phyloP scores from a whole-genome alignment of 1,140 invertebrate genomes.

The Meloidogyne floridensis region DNA sequence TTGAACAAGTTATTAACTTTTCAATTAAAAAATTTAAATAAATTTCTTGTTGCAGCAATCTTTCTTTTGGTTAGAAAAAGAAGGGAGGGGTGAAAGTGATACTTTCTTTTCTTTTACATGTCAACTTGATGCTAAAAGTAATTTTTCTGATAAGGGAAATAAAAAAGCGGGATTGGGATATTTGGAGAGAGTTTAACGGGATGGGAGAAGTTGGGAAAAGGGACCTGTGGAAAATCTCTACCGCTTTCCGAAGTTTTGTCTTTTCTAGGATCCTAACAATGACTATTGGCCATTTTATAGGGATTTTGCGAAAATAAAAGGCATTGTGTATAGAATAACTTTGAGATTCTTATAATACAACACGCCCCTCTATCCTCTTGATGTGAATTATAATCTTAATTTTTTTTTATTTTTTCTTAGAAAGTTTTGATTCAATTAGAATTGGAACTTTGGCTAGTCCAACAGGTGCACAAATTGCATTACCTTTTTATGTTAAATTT shows the following conservation, averaged over 20 bases:
- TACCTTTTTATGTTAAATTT: constrained; percentile 39
- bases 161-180: too few species aligned
- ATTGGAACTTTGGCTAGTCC: background rate
- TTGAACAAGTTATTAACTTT: background rate
- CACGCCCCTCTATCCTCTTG: too few species aligned
- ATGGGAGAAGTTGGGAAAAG: too few species aligned
- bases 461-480: constrained; percentile 37
- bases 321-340: too few species aligned
- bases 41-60: constrained; percentile 27
- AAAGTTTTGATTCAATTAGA: constrained; percentile 24
- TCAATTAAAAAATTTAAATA: background rate
- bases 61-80: constrained; percentile 27
- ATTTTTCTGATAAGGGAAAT: background rate
- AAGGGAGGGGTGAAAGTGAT: constrained; percentile 7
- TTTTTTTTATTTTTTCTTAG: background rate
- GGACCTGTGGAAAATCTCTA: too few species aligned
- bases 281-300: too few species aligned
- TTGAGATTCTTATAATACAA: too few species aligned
- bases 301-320: too few species aligned
- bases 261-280: too few species aligned
- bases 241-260: too few species aligned
- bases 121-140: constrained; percentile 3
- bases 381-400: background rate
- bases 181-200: too few species aligned
- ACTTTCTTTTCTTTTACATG: constrained; percentile 18